Evolutionary conservation across 1,140 invertebrate species (phyloP), one percentile per base, ranked within the genome.

Genomic region (Ericerus pela): DNA sequence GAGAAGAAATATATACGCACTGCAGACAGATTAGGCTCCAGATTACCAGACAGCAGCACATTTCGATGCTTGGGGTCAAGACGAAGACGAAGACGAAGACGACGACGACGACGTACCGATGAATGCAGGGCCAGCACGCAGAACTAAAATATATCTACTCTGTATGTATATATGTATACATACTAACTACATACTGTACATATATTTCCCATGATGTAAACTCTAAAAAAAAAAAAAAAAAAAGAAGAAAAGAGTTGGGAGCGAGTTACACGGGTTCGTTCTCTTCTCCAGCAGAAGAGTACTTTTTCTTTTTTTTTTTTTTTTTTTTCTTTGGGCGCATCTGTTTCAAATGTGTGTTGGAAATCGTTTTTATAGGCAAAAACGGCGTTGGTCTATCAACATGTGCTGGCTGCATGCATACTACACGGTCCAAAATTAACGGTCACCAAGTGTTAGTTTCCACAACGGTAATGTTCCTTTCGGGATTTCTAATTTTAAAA

Each of bases 341-440:
- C 41, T 47, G 41, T 47, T 47, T 47, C 26, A 47, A 47, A 47
- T 47, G 26, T n/a, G n/a, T 47, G 41, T 47, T 47, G 41, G 41
- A 47, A 47, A 47, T 47, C 41, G 41, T 47, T 47, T 47, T 47
- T 47, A 47, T 47, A 47, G 41, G 41, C 41, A 47, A 47, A 47
- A 47, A 47, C 41, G 20, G 18, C 41, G 41, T 47, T 47, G 41
- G 41, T 47, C 41, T n/a, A n/a, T n/a, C 20, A 47, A 47, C 41
- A 47, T 47, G 41, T 47, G 41, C 41, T 47, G 22, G 10, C 8
- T 22, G 10, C 41, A 24, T 24, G 2, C 41, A 47, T 47, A n/a
- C n/a, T n/a, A n/a, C n/a, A n/a, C n/a, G n/a, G n/a, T n/a, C n/a
- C n/a, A n/a, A n/a, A n/a, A n/a, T n/a, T 47, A 22, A 47, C 26